Base-by-base conservation (phyloP, 23 tunicate species). In the Ciona savignyi region DNA sequence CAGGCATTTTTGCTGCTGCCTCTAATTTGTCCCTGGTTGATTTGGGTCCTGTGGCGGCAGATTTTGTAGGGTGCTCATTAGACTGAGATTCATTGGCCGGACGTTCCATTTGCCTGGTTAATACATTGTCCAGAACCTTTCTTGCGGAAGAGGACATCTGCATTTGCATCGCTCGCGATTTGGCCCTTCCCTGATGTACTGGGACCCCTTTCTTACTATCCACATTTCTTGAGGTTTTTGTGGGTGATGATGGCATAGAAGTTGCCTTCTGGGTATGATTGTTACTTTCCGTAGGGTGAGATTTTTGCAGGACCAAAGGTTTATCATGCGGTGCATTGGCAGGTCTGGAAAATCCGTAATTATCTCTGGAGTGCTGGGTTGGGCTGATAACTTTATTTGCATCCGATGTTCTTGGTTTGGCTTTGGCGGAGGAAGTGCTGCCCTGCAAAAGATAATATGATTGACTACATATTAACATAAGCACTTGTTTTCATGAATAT, bases 71-170 rank as follows among this genome's bases (percentile, higher is more conserved):
- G 26, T 11, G 6, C 22, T 63, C 67, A 63, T 63, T 63, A n/a
- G 67, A 6, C 28, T 23, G 28, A 9, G 26, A 4, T 11, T 25
- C 28, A 23, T 11, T 22, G 4, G 15, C 24, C 22, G 67, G 26
- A 63, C 28, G 70, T 25, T 74, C 60, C 84, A 86, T 86, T 79
- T 86, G 84, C 35, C 76, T 79, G 0, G 76, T 48, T 20, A 86
- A 32, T 27, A 86, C 93, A 62, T 35, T 86, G 29, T 75, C 80
- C 0, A 86, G 65, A 1, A 86, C 76, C 62, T 79, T 78, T 62
- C 93, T 81, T 2, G 93, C 84, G 29, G 93, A 79, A 0, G 85
- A 67, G 0, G 93, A 67, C 66, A 71, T 74, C 35, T 79, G 93
- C 64, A 62, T 79, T 73, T 85, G 79, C 51, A 73, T 65, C 1